These are phyloP conservation scores for Tridacna gigas DNA, from an alignment of 2,888 invertebrate genomes.

Conservation along the genomic window DNA sequence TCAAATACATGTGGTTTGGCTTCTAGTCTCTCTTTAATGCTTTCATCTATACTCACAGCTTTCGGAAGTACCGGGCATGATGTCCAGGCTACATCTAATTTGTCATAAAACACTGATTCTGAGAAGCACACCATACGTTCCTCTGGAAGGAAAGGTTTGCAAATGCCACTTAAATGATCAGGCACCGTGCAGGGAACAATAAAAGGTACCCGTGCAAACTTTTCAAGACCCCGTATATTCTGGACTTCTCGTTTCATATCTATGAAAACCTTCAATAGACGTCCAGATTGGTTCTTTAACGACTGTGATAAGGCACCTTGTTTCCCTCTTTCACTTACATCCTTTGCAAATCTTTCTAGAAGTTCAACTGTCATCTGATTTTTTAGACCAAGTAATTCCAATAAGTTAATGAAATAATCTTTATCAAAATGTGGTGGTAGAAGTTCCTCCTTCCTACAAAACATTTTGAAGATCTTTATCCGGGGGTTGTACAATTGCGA, in stretches of 20 bases:
- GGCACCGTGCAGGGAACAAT: background rate
- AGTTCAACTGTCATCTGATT: conserved; percentile 39
- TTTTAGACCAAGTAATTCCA: conserved; percentile 52
- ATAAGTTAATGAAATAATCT: conserved; percentile 15
- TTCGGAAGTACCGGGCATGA: conserved; percentile 20
- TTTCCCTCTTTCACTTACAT: conserved; percentile 35
- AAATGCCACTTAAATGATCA: background rate
- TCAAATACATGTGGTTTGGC: background rate
- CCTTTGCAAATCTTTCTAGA: conserved; percentile 54
- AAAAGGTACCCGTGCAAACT: conserved; percentile 2
- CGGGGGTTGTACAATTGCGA: conserved; percentile 69
- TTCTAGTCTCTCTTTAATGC: background rate
- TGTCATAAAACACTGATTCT: conserved; percentile 19
- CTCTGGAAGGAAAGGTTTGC: background rate
- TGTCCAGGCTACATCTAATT: conserved; percentile 28
- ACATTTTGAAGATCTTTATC: conserved; percentile 63
- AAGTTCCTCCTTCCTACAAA: conserved; percentile 66
- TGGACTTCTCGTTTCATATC: background rate
- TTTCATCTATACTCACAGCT: background rate
- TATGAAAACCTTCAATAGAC: conserved; percentile 46
- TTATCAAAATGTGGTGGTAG: conserved; percentile 53
- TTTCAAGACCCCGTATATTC: background rate
- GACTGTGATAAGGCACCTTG: conserved; percentile 22
- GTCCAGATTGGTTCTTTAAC: conserved; percentile 24
- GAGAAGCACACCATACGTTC: conserved; percentile 19